These are phyloP conservation scores for Condylura cristata DNA, from an alignment of 2,113 vertebrate genomes.

Conservation along the genomic window DNA sequence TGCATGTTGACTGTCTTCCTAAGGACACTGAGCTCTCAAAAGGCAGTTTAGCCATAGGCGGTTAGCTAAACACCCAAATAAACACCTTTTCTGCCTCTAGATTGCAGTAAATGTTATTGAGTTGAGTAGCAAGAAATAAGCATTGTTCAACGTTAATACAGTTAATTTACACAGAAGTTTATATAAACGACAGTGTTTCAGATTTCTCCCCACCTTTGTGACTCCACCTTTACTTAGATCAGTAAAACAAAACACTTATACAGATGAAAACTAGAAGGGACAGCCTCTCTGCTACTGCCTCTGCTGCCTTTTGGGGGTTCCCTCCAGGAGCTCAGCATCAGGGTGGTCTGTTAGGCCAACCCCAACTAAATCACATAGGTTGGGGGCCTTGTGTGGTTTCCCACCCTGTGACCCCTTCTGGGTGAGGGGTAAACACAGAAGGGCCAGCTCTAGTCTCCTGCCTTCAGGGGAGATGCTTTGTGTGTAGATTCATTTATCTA, in stretches of 20 bases:
- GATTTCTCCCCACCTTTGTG: neutral
- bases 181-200: neutral
- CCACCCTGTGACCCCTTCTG: neutral
- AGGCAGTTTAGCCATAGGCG: neutral
- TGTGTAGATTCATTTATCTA: accelerated
- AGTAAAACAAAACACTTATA: neutral
- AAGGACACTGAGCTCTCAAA: neutral
- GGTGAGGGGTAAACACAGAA: neutral
- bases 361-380: no score
- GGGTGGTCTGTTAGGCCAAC: accelerated
- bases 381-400: neutral
- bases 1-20: neutral
- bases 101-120: neutral
- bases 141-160: neutral
- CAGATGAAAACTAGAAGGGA: neutral
- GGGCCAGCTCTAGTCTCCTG: neutral
- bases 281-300: neutral
- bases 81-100: neutral
- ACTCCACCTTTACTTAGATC: neutral
- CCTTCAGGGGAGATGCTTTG: no score
- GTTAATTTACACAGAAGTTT: neutral
- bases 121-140: neutral
- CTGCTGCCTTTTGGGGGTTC: neutral
- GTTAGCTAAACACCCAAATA: neutral
- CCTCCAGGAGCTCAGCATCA: neutral